Percentiles rank a stretch among this genome's conserved stretches.
Evolutionary conservation across 2,888 invertebrate genomes (phyloP).

Genomic region (Elgonia sp.): DNA sequence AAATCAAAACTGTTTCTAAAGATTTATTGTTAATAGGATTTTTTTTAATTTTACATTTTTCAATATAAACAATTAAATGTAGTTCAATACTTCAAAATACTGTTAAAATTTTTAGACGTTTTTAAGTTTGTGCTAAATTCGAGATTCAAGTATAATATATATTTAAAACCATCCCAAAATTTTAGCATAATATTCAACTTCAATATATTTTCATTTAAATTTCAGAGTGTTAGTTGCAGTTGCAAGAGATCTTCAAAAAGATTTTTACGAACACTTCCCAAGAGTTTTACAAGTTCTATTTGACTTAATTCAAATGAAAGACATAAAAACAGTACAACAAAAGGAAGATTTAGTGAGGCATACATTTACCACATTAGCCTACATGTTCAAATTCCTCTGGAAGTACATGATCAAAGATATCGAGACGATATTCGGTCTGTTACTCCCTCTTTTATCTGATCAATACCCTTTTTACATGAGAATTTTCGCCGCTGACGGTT

Average conservation of each 20-base stretch:
- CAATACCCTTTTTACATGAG: conserved; percentile 94
- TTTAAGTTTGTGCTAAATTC: too few species aligned
- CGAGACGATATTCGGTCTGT: conserved; percentile 90
- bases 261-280: conserved; percentile 95
- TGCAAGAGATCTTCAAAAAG: conserved; percentile 95
- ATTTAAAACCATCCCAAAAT: too few species aligned
- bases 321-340: conserved; percentile 31
- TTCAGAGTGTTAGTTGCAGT: conserved; percentile 94
- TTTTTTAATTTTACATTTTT: too few species aligned
- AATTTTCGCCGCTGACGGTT: conserved; percentile 98
- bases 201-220: conserved; percentile 49
- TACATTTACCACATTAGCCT: conserved; percentile 94
- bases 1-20: too few species aligned
- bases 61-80: too few species aligned
- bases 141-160: too few species aligned
- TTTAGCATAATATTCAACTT: too few species aligned
- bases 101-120: too few species aligned
- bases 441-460: conserved; percentile 93
- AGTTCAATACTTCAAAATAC: too few species aligned
- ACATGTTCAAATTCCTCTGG: conserved; percentile 96
- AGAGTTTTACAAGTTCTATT: conserved; percentile 92
- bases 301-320: conserved; percentile 91
- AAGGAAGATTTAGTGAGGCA: conserved; percentile 95
- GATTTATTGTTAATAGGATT: too few species aligned
- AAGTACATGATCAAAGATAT: conserved; percentile 94